Percentiles rank a stretch among this genome's conserved stretches.
These are phyloP conservation scores for Cairina moschata DNA, from an alignment of 2,113 vertebrate species.

Conservation along the genomic window DNA sequence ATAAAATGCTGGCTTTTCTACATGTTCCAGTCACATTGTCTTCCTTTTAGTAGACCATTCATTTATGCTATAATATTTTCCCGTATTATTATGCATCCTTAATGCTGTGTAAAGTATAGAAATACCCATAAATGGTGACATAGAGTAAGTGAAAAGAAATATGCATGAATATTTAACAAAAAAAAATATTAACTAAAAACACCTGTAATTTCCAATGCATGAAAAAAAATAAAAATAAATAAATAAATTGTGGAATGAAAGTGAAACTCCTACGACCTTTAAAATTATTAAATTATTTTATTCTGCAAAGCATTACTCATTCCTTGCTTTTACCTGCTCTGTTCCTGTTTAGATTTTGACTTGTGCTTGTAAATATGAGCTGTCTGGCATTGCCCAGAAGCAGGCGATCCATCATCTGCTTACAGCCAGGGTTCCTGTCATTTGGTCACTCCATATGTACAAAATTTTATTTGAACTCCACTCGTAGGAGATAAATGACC, in stretches of 20 bases:
- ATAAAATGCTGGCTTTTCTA: conserved; percentile 10
- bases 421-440: neutral
- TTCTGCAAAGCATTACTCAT: neutral
- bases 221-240: neutral
- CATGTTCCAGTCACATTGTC: neutral
- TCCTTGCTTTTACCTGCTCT: neutral
- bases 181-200: neutral
- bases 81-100: neutral
- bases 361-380: conserved; percentile 5
- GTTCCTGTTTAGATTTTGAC: neutral
- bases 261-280: neutral
- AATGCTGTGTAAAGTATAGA: neutral
- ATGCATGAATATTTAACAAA: neutral
- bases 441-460: neutral
- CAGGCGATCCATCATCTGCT: conserved; percentile 19
- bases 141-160: neutral
- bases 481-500: neutral
- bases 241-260: neutral
- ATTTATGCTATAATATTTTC: neutral
- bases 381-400: neutral
- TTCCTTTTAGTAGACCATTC: neutral
- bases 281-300: neutral
- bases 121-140: neutral
- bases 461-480: conserved; percentile 25
- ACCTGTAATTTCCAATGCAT: neutral